These are phyloP conservation scores for Panthera uncia DNA, from an alignment of 2,113 vertebrate genomes.

Conservation along the genomic window DNA sequence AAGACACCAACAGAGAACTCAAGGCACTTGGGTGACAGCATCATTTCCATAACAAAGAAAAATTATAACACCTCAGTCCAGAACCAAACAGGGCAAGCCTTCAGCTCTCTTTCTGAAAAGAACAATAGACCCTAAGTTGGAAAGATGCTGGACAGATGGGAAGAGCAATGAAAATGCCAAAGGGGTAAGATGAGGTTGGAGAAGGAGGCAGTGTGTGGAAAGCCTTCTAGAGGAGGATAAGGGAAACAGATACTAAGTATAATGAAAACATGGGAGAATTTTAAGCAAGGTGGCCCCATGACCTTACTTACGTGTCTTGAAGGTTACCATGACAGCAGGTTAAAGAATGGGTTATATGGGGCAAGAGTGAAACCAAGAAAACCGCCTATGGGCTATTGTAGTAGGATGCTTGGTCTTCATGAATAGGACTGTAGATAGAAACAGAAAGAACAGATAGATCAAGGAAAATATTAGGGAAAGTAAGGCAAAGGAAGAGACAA, in stretches of 20 bases:
- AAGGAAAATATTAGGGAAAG: neutral
- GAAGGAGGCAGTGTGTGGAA: neutral
- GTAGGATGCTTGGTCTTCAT: neutral
- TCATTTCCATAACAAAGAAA: slow-evolving; percentile 56
- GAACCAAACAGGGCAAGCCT: neutral
- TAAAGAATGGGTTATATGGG: neutral
- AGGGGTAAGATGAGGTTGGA: neutral
- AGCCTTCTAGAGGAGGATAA: neutral
- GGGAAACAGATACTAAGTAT: neutral
- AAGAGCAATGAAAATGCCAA: neutral
- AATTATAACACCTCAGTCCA: slow-evolving; percentile 1
- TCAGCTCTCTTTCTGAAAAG: neutral
- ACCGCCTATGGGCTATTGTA: neutral
- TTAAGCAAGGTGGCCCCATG: neutral
- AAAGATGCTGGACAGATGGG: neutral
- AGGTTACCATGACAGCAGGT: neutral
- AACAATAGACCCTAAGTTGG: neutral
- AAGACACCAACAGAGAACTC: slow-evolving; percentile 61
- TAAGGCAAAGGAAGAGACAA: neutral
- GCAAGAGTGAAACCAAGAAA: neutral
- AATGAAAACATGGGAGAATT: neutral
- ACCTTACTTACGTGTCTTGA: neutral
- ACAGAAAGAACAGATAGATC: neutral
- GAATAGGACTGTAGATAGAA: neutral
- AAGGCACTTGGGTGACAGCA: neutral